phyloP scores from a whole-genome alignment of 2,113 vertebrate species.

The Pterophyllum scalare region DNA sequence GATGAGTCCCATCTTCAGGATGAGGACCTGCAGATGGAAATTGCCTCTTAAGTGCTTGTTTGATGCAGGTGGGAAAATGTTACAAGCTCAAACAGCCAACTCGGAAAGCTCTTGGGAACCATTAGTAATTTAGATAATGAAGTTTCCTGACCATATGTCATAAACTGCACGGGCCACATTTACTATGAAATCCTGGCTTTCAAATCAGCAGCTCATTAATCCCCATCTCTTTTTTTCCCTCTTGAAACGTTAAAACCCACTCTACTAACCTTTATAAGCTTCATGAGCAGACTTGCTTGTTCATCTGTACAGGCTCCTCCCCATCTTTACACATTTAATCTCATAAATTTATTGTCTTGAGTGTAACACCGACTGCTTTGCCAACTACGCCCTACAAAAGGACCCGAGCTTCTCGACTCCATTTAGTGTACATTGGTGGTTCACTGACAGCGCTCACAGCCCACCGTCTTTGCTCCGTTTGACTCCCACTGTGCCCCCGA shows the following conservation, averaged over 20 bases:
- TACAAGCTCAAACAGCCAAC: background rate
- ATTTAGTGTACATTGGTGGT: background rate
- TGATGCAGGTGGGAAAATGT: background rate
- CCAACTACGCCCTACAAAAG: background rate
- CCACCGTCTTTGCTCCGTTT: constrained; percentile 32
- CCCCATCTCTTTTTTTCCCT: background rate
- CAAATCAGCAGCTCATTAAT: background rate
- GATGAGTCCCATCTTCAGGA: constrained; percentile 1
- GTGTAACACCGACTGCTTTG: background rate
- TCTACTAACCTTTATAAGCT: background rate
- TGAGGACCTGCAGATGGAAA: background rate
- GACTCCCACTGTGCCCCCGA: constrained; percentile 59
- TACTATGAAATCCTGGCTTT: background rate
- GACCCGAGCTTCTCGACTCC: background rate
- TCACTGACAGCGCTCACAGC: constrained; percentile 20
- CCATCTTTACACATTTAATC: background rate
- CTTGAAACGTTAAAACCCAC: background rate
- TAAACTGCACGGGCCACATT: background rate
- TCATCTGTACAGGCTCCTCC: background rate
- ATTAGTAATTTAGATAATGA: constrained; percentile 5
- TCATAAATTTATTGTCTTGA: background rate
- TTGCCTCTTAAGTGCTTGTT: background rate
- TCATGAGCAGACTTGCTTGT: background rate
- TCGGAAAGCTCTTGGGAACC: background rate
- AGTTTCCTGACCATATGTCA: constrained; percentile 5